Base-by-base conservation (phyloP, 2,797 vertebrate genomes). In the Rousettus madagascariensis region DNA sequence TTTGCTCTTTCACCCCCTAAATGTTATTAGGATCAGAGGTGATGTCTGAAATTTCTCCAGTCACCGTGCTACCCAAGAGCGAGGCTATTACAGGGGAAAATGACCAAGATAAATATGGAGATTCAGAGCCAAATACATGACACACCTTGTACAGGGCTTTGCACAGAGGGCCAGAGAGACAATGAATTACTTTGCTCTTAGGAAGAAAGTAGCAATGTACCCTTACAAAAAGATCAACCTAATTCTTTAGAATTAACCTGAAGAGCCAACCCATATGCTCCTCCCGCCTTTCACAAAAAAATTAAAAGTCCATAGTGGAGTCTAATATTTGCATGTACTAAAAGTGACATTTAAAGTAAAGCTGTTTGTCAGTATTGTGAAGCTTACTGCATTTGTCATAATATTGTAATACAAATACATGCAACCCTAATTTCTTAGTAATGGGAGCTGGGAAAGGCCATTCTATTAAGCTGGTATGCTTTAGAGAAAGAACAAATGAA, bases 401-500 rank as follows among this genome's bases (percentile, higher is more conserved):
- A 43, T 5, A n/a, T 30, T 46, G 8, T 46, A 49, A 79, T 30
- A 65, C 3, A 69, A 78, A 30, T 3, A 17, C 6, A 8, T 38
- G 4, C 17, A 66, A 59, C 16, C 15, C 12, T 63, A 5, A 57
- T 71, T 63, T 75, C 38, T 78, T 63, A 61, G 33, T 59, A 77
- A 85, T 20, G 2, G 4, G n/a, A 79, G 3, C 11, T 72, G 7
- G n/a, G 24, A 96, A 93, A 57, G 3, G 24, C 4, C 6, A 11
- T 72, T 55, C 24, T 15, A 19, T 51, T 80, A 61, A 36, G 30
- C 5, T 22, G 30, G 3, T 46, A 26, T n/a, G 28, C 19, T 82
- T 94, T 72, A 65, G 4, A 91, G 57, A 84, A 96, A 93, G 20
- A 88, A 46, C 16, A 82, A 59, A 49, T 36, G 10, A 77, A 85